Conservation (phyloP, 2,797 vertebrate species). For the Peromyscus nudipes region DNA sequence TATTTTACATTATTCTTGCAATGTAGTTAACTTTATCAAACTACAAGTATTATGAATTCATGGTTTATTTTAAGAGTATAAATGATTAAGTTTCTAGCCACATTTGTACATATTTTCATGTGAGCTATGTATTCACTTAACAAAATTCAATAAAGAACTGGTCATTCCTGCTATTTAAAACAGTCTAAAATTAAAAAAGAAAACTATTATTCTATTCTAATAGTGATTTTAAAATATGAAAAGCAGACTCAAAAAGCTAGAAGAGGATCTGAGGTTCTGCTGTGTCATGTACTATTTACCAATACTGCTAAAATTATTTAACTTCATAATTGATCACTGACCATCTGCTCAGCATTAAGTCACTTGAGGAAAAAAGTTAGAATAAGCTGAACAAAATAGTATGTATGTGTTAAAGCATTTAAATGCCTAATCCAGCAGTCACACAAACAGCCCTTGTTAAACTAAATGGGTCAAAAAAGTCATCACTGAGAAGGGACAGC, state of each 20-base stretch:
- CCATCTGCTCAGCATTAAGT: neutral
- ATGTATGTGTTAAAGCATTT: constrained; percentile 2
- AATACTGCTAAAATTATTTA: neutral
- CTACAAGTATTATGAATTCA: neutral
- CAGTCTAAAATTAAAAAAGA: neutral
- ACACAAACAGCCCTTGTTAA: neutral
- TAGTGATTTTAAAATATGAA: constrained; percentile 46
- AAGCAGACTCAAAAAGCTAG: constrained; percentile 36
- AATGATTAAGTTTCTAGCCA: constrained; percentile 25
- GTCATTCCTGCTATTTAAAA: constrained; percentile 18
- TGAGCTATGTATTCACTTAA: constrained; percentile 19
- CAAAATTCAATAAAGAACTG: constrained; percentile 36
- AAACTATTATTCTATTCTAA: neutral
- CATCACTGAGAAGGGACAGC: neutral
- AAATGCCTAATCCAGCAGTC: neutral
- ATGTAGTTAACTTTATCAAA: constrained; percentile 1
- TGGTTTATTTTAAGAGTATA: neutral
- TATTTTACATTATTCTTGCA: neutral
- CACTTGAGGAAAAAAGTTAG: neutral
- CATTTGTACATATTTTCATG: constrained; percentile 28
- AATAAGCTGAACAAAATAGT: neutral
- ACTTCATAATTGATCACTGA: neutral
- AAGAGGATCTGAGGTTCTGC: neutral
- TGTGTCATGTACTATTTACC: neutral
- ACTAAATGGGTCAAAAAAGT: neutral